Conservation (phyloP, 2,113 vertebrate genomes). For the Embiotoca jacksoni region DNA sequence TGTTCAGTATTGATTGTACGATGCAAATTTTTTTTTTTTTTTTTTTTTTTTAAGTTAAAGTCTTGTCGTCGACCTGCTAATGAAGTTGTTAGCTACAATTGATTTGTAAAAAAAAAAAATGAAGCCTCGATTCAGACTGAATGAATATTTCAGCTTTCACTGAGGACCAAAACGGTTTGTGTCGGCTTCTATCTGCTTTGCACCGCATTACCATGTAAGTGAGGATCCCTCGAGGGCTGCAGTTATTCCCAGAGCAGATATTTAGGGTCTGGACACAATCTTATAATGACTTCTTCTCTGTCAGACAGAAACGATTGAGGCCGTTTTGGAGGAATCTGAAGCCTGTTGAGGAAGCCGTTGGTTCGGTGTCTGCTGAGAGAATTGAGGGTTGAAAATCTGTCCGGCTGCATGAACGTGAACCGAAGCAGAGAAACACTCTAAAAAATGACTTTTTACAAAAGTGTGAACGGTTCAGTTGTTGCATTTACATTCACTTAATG, state of each 20-base stretch:
- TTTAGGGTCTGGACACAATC: constrained; percentile 51
- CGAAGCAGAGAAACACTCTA: constrained; percentile 55
- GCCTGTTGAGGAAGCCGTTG: constrained; percentile 40
- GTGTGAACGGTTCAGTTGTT: constrained; percentile 53
- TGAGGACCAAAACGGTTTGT: too few species aligned
- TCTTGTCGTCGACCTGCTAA: too few species aligned
- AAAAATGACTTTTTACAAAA: constrained; percentile 49
- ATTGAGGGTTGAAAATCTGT: constrained; percentile 46
- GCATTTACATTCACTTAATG: constrained; percentile 65
- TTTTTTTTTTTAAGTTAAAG: too few species aligned
- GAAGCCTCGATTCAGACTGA: not conserved
- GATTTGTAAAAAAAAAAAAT: not conserved
- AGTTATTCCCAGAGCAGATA: constrained; percentile 37
- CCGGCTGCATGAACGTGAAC: constrained; percentile 50
- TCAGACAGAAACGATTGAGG: constrained; percentile 38
- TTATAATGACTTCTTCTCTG: constrained; percentile 52
- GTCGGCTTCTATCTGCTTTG: constrained; percentile 1
- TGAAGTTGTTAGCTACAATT: not conserved
- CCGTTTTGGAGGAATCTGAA: constrained; percentile 36
- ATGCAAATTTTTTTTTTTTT: too few species aligned
- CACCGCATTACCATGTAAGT: constrained; percentile 1
- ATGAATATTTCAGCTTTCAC: not conserved
- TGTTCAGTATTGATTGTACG: too few species aligned
- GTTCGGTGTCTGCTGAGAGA: constrained; percentile 16
- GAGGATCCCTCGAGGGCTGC: constrained; percentile 7